Base-by-base conservation (phyloP, 2,797 vertebrate species). In the Phalanger gymnotis region DNA sequence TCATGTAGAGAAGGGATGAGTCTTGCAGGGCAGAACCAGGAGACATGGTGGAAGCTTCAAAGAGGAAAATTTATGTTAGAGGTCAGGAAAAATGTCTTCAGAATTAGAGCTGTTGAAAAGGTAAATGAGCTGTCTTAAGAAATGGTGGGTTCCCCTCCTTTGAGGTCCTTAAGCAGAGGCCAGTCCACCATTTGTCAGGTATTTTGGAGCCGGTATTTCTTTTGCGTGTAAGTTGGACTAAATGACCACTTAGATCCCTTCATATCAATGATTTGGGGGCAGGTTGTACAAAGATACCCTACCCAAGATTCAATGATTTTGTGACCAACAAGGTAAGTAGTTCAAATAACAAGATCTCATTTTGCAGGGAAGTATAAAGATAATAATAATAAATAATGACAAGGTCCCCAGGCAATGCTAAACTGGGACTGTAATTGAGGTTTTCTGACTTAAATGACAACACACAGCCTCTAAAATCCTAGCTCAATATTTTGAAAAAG, bases 401-500 rank as follows among this genome's bases (percentile, higher is more conserved):
- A 19, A 40, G 34, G 34, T n/a, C 34, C 61, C n/a, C n/a, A 73
- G n/a, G 5, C 16, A 40, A 73, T 40, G 6, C 27, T 9, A 40
- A 40, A 73, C 16, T 40, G n/a, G n/a, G 5, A 9, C n/a, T 7
- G 22, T 73, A 40, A 22, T 40, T 22, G n/a, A 40, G 66, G 66
- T 40, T 6, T 73, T 73, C 14, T 40, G 66, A 22, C 16, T 73
- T 40, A 73, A 73, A 73, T 73, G n/a, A 73, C 66, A 73, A 22
- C 66, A 40, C 14, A 73, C 16, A 40, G n/a, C 66, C 66, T 73
- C 66, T 40, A 73, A 40, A 92, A 93, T 93, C 40, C 66, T 93
- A 53, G 95, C 53, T 73, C 91, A 55, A 66, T 93, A 14, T 14
- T 87, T 94, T 54, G 34, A 92, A 34, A 57, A 96, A 96, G 5